phyloP scores from a whole-genome alignment of 2,797 vertebrate genomes.

The Rhabdomys pumilio region DNA sequence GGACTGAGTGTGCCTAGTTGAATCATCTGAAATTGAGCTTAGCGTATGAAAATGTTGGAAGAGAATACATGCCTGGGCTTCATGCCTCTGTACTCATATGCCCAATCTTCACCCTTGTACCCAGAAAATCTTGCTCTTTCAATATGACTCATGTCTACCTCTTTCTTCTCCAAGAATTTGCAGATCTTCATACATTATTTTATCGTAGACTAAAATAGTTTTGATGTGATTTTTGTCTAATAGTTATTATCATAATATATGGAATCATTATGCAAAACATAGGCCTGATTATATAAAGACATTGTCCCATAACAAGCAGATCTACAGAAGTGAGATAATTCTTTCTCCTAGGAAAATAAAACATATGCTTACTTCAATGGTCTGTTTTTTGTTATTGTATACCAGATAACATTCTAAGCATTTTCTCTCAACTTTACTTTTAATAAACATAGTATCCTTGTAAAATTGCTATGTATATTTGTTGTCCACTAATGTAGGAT shows the following conservation, averaged over 20 bases:
- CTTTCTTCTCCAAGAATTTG: neutral
- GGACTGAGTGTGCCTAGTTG: conserved; percentile 1
- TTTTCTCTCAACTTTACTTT: neutral
- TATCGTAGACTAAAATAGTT: neutral
- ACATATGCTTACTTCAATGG: too few species aligned
- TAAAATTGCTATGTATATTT: neutral
- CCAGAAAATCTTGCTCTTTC: neutral
- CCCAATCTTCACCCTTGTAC: neutral
- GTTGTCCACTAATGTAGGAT: neutral
- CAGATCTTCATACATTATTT: neutral
- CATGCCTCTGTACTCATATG: neutral
- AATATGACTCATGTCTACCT: neutral
- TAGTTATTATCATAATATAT: neutral
- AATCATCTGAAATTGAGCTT: neutral
- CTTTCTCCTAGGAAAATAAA: conserved; percentile 6
- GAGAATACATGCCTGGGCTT: neutral
- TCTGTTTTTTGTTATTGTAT: neutral
- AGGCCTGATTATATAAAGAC: neutral
- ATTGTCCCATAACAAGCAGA: neutral
- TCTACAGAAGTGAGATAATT: neutral
- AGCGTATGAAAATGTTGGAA: neutral
- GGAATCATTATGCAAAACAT: neutral
- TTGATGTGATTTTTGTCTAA: neutral
- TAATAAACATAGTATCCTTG: neutral
- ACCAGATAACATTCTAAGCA: neutral